Base-by-base conservation (phyloP, 1,140 invertebrate genomes). In the Drosophila paulistorum region DNA sequence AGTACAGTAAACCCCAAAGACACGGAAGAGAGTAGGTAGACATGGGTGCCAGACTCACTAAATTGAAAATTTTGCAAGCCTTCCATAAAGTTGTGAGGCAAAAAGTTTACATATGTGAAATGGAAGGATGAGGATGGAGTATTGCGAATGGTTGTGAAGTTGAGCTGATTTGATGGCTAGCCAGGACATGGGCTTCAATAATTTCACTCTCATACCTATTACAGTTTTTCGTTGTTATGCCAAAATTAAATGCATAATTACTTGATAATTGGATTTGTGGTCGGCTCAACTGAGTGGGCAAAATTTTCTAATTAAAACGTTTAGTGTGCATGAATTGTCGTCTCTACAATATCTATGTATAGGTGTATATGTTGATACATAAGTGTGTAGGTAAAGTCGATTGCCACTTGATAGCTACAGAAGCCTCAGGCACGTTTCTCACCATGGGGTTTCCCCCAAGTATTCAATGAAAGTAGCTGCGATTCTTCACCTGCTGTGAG, bases 291-390 rank as follows among this genome's bases (percentile, higher is more conserved):
- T 87, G 76, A 77, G 62, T 74, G 82, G 73, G 76, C 65, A 65
- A 87, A 76, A 86, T 86, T 86, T 86, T 86, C 83, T 86, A 86
- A 86, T 86, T 86, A 86, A 86, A 86, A 83, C 87, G 83, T 87
- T 86, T 86, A 83, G 83, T 83, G 76, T 62, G 66, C 71, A 75
- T 42, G 33, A 37, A 59, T 39, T 51, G 48, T 48, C 39, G 20
- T 45, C 67, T 70, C 45, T 66, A 45, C 58, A 70, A 35, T 67
- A 64, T 63, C 45, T 73, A 64, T 63, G 39, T 73, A 68, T 58
- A 41, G 23, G 55, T 71, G 30, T 17, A 17, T 17, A 17, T 17
- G 17, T 17, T 17, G 30, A 20, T 73, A 64, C 33, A 58, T 60
- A 51, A 13, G 17, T 64, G 37, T 58, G 48, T 42, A 17, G 58